Evolutionary conservation across 2,113 vertebrate species (phyloP).

Genomic region (Laticauda laticaudata): DNA sequence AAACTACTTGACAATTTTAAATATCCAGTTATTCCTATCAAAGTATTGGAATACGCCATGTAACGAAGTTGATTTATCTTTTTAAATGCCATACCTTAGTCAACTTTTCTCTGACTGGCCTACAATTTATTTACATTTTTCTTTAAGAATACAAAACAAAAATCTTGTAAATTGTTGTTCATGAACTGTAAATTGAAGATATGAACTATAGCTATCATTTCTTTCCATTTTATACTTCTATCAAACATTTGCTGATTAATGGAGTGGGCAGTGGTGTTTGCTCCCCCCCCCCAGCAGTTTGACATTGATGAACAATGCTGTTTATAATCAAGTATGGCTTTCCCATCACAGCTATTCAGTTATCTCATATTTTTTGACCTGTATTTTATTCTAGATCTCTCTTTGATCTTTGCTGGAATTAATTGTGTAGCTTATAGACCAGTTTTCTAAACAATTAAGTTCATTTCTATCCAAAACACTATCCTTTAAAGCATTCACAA

Average conservation of each 20-base stretch:
- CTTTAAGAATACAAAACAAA: background rate
- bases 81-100: background rate
- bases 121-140: background rate
- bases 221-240: background rate
- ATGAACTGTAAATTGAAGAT: background rate
- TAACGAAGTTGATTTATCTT: background rate
- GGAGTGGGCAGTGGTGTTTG: background rate
- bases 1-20: background rate
- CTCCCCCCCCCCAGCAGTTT: background rate
- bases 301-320: background rate
- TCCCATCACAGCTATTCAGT: background rate
- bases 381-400: conserved; percentile 20
- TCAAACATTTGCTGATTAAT: conserved; percentile 1
- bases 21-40: background rate
- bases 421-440: conserved; percentile 20
- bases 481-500: conserved; percentile 24
- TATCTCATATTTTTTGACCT: conserved; percentile 9
- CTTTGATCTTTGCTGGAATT: conserved; percentile 23
- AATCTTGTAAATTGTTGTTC: background rate
- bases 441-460: conserved; percentile 15
- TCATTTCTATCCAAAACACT: conserved; percentile 26
- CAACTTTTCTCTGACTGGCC: background rate
- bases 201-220: background rate
- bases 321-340: background rate
- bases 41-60: background rate